These are phyloP conservation scores for Thalassarche chlororhynchos DNA, from an alignment of 2,113 vertebrate species.

Conservation along the genomic window DNA sequence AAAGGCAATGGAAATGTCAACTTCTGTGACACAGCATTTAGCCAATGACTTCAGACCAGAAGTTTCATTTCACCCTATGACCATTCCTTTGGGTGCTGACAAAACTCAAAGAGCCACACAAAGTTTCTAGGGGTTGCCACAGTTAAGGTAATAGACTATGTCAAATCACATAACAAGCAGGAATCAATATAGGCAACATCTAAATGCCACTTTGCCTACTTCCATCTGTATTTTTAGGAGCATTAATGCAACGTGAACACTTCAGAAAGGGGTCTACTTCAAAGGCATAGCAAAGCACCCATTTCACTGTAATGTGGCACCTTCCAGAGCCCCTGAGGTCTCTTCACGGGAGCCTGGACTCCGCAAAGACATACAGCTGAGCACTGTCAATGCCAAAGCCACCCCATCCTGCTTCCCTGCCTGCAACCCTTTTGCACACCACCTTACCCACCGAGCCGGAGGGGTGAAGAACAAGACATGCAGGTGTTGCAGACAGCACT, in stretches of 20 bases:
- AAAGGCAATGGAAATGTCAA: neutral
- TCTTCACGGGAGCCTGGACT: neutral
- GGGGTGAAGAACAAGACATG: fast-evolving
- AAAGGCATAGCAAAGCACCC: neutral
- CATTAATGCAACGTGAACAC: neutral
- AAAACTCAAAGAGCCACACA: neutral
- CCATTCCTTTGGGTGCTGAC: neutral
- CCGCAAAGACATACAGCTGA: neutral
- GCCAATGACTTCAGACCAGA: neutral
- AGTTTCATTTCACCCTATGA: neutral
- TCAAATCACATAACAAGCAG: neutral
- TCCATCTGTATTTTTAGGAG: neutral
- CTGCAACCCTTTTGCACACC: fast-evolving
- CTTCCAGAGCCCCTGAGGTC: neutral
- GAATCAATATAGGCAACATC: neutral
- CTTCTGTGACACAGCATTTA: neutral
- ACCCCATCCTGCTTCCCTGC: neutral
- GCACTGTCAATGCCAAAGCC: neutral
- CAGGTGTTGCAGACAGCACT: fast-evolving
- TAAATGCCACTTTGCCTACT: neutral
- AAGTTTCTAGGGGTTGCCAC: neutral
- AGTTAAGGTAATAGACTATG: neutral
- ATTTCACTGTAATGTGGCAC: neutral
- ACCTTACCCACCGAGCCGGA: neutral
- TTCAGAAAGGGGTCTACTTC: neutral